Base-by-base conservation (phyloP, 2,797 vertebrate species). In the Gymnothorax reevesii region DNA sequence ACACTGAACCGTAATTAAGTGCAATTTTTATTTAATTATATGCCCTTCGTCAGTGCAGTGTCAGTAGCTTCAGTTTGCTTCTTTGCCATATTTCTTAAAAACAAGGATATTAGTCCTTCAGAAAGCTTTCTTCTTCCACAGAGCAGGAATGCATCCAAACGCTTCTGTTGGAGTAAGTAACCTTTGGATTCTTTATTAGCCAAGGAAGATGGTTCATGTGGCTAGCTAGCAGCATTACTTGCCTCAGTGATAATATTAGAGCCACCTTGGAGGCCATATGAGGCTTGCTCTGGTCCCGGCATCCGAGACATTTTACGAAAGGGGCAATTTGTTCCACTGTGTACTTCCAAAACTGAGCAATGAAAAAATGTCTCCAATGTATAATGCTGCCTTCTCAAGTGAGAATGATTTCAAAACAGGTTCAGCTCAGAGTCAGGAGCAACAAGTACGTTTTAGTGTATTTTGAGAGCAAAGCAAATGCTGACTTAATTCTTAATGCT, bases 401-500 rank as follows among this genome's bases (percentile, higher is more conserved):
- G 25, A 85, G 66, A 85, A 71, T 85, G 22, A 66, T 73, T 66
- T 85, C 62, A 85, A 57, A 85, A 57, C 52, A 12, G 5, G 64
- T 85, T 85, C 64, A 57, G 84, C 64, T 71, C 55, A n/a, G 64
- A 85, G 84, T 54, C 66, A 73, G 71, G 73, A 73, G 57, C 22
- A 71, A 64, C 52, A 57, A 85, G 59, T 83, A 57, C 7, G 66
- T 73, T 85, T 85, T 57, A 73, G 64, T 52, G 52, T 73, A 54
- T 73, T 85, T 52, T 71, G 84, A 22, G n/a, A 85, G 84, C 33
- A 55, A 85, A 73, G 66, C 84, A 85, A 85, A 85, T 73, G 66
- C 42, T 85, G 71, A 71, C 73, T 85, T 85, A 85, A 85, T 85
- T 85, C 64, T 55, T 73, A 71, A 85, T 85, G 66, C 84, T 85